These are phyloP conservation scores for Streptopelia turtur DNA, from an alignment of 2,797 vertebrate species.

Conservation along the genomic window DNA sequence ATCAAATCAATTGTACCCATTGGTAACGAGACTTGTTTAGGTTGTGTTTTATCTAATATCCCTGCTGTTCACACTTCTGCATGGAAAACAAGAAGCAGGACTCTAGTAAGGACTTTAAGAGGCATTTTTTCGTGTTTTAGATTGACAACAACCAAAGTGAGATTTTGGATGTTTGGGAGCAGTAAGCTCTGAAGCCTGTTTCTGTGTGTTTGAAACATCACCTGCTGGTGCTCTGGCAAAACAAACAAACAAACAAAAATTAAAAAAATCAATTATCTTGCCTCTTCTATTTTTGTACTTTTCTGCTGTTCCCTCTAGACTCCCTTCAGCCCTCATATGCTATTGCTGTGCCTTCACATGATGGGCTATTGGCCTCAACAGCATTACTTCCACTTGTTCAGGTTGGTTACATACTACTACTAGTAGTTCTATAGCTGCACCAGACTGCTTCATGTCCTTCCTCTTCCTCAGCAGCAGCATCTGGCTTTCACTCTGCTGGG, in stretches of 20 bases:
- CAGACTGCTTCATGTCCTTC: background rate
- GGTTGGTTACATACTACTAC: background rate
- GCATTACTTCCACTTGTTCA: background rate
- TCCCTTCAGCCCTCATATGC: background rate
- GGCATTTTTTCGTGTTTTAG: background rate
- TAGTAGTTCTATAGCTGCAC: background rate
- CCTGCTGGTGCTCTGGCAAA: background rate
- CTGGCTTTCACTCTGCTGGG: background rate
- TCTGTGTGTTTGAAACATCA: background rate
- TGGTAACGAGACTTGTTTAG: background rate
- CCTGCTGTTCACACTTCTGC: background rate
- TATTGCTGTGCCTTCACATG: background rate
- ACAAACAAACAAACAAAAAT: background rate
- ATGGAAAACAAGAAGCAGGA: background rate
- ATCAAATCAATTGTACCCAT: fast-evolving
- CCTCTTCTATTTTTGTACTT: background rate
- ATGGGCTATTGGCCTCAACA: background rate
- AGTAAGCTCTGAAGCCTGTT: background rate
- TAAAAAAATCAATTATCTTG: background rate
- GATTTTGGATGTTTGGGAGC: background rate
- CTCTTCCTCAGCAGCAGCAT: background rate
- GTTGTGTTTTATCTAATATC: background rate
- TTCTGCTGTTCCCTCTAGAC: background rate
- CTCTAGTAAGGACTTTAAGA: background rate
- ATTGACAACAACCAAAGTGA: background rate